Percentiles rank a stretch among this genome's conserved stretches.
Evolutionary conservation across 2,888 invertebrate genomes (phyloP).

Genomic region (Lasius fuliginosus): DNA sequence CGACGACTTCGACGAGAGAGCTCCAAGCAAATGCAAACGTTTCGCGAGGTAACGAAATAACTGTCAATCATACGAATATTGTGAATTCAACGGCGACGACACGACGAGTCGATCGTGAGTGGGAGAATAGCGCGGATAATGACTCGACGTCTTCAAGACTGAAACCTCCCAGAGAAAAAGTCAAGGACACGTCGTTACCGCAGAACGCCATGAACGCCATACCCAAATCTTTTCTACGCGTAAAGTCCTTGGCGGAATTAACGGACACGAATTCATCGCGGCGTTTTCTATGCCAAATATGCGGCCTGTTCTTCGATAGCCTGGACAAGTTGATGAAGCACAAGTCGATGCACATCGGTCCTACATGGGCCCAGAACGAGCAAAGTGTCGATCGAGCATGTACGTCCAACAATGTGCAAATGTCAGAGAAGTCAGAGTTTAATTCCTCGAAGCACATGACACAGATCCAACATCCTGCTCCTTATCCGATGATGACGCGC

Average conservation of each 20-base stretch:
- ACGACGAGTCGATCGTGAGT: background rate
- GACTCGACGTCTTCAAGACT: background rate
- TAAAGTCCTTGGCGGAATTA: slow-evolving; percentile 69
- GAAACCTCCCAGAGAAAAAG: background rate
- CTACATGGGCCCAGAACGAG: background rate
- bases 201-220: background rate
- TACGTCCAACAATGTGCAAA: background rate
- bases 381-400: no score
- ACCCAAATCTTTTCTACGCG: slow-evolving; percentile 64
- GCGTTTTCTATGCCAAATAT: slow-evolving; percentile 50
- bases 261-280: background rate
- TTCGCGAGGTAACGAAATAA: background rate
- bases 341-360: background rate
- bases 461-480: background rate
- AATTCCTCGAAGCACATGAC: background rate
- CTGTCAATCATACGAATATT: background rate
- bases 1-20: background rate
- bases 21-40: background rate
- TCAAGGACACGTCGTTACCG: background rate
- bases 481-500: background rate
- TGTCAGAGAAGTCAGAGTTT: background rate
- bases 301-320: slow-evolving; percentile 58
- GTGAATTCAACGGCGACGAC: background rate
- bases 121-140: background rate
- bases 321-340: slow-evolving; percentile 17